Conservation (phyloP, 2,797 vertebrate species). For the Chromobotia macracanthus region DNA sequence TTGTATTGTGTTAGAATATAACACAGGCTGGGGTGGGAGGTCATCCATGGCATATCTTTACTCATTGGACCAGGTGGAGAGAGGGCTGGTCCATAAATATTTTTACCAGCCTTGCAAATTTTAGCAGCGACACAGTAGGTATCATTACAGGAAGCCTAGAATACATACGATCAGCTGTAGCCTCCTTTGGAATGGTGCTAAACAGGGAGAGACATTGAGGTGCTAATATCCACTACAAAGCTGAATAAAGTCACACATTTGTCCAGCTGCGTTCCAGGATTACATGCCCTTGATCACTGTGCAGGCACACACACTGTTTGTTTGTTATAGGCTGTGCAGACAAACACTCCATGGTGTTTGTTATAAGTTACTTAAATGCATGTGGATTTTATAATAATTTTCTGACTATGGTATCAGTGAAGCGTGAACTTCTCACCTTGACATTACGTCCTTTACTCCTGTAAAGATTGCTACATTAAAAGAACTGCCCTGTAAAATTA, state of each 20-base stretch:
- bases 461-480: too few relatives aligned
- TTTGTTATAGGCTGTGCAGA: too few relatives aligned
- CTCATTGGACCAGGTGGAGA: background rate
- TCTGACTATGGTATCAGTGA: too few relatives aligned
- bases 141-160: background rate
- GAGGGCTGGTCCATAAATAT: background rate
- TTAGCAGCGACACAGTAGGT: background rate
- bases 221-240: slow-evolving; percentile 45
- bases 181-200: slow-evolving; percentile 34
- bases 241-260: slow-evolving; percentile 35
- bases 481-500: too few relatives aligned
- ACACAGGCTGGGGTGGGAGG: background rate
- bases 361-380: background rate
- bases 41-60: background rate
- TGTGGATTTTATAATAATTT: too few relatives aligned
- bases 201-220: slow-evolving; percentile 36
- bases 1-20: too few relatives aligned
- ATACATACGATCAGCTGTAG: background rate
- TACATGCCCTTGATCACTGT: slow-evolving; percentile 25
- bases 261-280: slow-evolving; percentile 44
- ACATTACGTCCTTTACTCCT: too few relatives aligned
- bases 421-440: too few relatives aligned
- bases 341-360: background rate
- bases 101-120: background rate
- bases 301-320: background rate